These are phyloP conservation scores for Phaedon cochleariae DNA, from an alignment of 2,888 invertebrate species.

Conservation along the genomic window DNA sequence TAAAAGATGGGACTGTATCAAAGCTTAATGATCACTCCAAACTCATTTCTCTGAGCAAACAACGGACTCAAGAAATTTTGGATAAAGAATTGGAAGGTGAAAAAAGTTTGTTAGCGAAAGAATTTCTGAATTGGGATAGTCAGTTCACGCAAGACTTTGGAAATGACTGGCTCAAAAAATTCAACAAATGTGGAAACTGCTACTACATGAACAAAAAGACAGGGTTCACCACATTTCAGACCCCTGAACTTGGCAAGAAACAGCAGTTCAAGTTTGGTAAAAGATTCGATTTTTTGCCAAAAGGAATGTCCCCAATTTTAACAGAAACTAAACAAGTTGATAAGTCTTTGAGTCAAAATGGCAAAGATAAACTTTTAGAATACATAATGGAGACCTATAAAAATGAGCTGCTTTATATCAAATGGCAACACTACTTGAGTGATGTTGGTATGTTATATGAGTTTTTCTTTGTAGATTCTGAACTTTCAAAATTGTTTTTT, in stretches of 20 bases:
- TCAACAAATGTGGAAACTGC: conserved; percentile 47
- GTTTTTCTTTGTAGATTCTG: not conserved
- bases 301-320: conserved; percentile 69
- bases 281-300: conserved; percentile 66
- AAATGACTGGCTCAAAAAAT: conserved; percentile 44
- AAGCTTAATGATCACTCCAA: not conserved
- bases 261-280: conserved; percentile 59
- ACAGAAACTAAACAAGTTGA: conserved; percentile 54
- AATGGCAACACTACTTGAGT: conserved; percentile 57
- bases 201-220: conserved; percentile 53
- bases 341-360: conserved; percentile 51
- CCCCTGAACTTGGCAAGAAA: conserved; percentile 42
- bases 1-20: too few species aligned
- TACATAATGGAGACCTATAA: conserved; percentile 55
- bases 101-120: conserved; percentile 18
- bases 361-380: conserved; percentile 52
- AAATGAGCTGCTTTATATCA: conserved; percentile 54
- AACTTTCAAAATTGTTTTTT: not conserved
- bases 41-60: not conserved
- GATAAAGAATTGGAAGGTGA: conserved; percentile 29
- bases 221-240: conserved; percentile 34
- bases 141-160: conserved; percentile 21
- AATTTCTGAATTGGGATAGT: conserved; percentile 29
- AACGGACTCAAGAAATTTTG: conserved; percentile 17
- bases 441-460: conserved; percentile 46